These are phyloP conservation scores for Syngnathus typhle DNA, from an alignment of 2,113 vertebrate genomes.

Conservation along the genomic window DNA sequence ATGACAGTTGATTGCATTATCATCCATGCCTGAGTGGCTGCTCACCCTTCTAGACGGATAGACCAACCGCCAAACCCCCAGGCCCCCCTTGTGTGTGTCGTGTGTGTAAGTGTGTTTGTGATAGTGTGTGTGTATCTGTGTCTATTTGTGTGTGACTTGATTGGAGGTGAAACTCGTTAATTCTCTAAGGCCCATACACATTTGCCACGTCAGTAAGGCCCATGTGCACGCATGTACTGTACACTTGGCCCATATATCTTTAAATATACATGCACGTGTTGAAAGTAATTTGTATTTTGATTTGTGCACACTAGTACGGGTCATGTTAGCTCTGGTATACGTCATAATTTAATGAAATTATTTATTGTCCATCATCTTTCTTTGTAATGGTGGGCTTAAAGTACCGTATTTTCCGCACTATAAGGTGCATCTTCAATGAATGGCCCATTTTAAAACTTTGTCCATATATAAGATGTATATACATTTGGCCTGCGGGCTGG, in stretches of 20 bases:
- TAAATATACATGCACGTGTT: not conserved
- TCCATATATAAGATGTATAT: no score
- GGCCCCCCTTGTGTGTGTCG: conserved; percentile 24
- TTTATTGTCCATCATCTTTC: not conserved
- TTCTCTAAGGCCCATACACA: conserved; percentile 41
- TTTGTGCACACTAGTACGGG: not conserved
- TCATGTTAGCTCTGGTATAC: not conserved
- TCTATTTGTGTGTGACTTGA: conserved; percentile 29
- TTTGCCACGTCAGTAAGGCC: conserved; percentile 26
- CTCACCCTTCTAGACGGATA: conserved; percentile 46
- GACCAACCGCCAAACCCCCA: conserved; percentile 50
- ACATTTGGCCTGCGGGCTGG: no score
- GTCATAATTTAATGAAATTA: not conserved
- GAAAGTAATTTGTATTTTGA: not conserved
- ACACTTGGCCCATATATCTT: not conserved
- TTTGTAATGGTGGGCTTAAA: not conserved
- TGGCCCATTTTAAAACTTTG: no score
- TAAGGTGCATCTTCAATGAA: no score
- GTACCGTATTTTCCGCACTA: no score
- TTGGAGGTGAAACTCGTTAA: conserved; percentile 48
- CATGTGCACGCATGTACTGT: not conserved
- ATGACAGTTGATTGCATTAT: conserved; percentile 65
- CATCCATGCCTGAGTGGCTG: conserved; percentile 53
- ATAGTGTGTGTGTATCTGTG: conserved; percentile 7
- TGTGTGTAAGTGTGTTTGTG: conserved; percentile 9